Evolutionary conservation across 2,888 invertebrate species (phyloP).

Genomic region (Andricus quercusramuli): DNA sequence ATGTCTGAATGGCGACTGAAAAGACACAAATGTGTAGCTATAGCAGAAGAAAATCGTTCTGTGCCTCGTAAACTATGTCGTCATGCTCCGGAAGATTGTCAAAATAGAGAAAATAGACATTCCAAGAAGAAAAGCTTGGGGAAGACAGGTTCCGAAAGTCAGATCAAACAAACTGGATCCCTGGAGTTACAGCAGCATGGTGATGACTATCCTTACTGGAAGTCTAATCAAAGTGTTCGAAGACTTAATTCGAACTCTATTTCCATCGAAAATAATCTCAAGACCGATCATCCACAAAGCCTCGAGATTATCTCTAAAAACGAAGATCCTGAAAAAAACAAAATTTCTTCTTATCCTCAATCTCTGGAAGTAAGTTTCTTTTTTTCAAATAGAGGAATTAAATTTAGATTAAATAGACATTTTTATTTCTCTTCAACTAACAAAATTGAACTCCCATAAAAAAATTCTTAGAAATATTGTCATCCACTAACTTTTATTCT

Average conservation of each 20-base stretch:
- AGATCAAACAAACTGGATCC: conserved; percentile 81
- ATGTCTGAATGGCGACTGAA: conserved; percentile 65
- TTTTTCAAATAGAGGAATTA: not conserved
- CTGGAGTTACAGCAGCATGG: conserved; percentile 79
- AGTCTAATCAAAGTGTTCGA: conserved; percentile 73
- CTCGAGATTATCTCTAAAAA: conserved; percentile 75
- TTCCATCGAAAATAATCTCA: conserved; percentile 72
- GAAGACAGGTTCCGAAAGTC: conserved; percentile 78
- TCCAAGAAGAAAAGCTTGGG: conserved; percentile 74
- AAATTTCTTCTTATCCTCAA: conserved; percentile 76
- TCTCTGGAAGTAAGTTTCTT: conserved; percentile 71
- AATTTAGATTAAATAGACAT: no score
- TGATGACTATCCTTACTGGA: conserved; percentile 75
- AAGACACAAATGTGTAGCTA: conserved; percentile 68
- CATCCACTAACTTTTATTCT: no score
- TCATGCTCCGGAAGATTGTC: conserved; percentile 73
- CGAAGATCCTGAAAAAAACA: conserved; percentile 72
- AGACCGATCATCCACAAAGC: conserved; percentile 74
- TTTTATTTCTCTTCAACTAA: no score
- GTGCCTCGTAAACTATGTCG: conserved; percentile 69
- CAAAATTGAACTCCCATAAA: no score
- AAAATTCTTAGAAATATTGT: no score
- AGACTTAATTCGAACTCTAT: conserved; percentile 72
- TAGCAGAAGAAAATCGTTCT: conserved; percentile 69
- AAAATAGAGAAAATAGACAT: conserved; percentile 68